These are phyloP conservation scores for Tetanocera ferruginea DNA, from an alignment of 2,888 invertebrate species.

Conservation along the genomic window DNA sequence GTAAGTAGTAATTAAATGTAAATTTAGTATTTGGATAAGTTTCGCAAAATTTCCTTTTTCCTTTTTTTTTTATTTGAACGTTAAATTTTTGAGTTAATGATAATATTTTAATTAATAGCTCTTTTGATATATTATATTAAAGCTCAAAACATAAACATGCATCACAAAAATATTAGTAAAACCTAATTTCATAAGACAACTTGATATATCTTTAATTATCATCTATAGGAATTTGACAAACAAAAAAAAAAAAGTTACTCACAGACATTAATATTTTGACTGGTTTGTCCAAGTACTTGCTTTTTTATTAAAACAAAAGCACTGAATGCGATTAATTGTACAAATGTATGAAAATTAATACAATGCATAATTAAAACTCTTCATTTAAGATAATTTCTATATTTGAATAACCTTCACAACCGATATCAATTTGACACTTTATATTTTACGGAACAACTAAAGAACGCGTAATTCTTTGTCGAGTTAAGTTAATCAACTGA, in stretches of 20 bases:
- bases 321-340: conserved; percentile 46
- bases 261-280: conserved; percentile 81
- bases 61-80: too few species aligned
- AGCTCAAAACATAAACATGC: too few species aligned
- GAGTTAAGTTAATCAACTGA: conserved; percentile 27
- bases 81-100: too few species aligned
- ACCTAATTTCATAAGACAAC: too few species aligned
- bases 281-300: conserved; percentile 72
- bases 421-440: not conserved
- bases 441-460: not conserved
- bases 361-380: conserved; percentile 40
- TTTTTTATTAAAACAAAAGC: conserved; percentile 40
- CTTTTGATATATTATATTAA: too few species aligned
- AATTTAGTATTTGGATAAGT: too few species aligned
- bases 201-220: too few species aligned
- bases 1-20: too few species aligned
- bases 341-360: conserved; percentile 27
- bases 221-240: not conserved
- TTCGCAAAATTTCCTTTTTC: too few species aligned
- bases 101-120: too few species aligned
- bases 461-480: conserved; percentile 10
- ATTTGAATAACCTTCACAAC: not conserved
- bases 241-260: conserved; percentile 68
- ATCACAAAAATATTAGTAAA: too few species aligned
- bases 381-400: conserved; percentile 1